Evolutionary conservation across 2,797 vertebrate species (phyloP).

Genomic region (Brotogeris chrysoptera): DNA sequence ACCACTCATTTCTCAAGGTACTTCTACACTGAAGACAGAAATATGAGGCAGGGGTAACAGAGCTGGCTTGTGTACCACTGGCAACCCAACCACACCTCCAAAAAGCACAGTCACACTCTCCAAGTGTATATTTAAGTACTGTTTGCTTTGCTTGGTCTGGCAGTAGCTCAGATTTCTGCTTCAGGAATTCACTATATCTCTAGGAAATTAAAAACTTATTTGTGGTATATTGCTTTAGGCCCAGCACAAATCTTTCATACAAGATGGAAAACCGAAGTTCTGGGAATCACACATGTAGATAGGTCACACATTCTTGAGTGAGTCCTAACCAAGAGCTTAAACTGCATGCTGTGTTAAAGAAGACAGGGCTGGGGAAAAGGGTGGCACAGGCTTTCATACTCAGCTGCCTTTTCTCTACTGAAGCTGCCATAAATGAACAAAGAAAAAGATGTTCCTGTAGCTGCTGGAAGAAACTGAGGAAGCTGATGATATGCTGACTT

Average conservation of each 20-base stretch:
- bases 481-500: neutral
- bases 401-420: neutral
- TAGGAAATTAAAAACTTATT: neutral
- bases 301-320: neutral
- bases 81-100: neutral
- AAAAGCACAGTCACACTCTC: neutral
- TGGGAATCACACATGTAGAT: neutral
- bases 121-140: neutral
- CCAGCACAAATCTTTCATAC: neutral
- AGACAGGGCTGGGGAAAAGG: neutral
- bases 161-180: neutral
- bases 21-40: neutral
- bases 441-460: neutral
- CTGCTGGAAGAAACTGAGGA: neutral
- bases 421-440: neutral
- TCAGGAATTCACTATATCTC: neutral
- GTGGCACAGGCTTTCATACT: neutral
- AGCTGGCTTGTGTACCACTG: neutral
- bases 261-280: neutral
- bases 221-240: neutral
- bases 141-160: neutral
- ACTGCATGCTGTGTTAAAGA: neutral
- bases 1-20: neutral
- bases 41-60: neutral
- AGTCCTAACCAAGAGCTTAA: neutral